A percentile compares a stretch with the other conserved stretches of the same genome.
Conservation (phyloP, 2,888 invertebrate genomes). For the Zeuzera pyrina region DNA sequence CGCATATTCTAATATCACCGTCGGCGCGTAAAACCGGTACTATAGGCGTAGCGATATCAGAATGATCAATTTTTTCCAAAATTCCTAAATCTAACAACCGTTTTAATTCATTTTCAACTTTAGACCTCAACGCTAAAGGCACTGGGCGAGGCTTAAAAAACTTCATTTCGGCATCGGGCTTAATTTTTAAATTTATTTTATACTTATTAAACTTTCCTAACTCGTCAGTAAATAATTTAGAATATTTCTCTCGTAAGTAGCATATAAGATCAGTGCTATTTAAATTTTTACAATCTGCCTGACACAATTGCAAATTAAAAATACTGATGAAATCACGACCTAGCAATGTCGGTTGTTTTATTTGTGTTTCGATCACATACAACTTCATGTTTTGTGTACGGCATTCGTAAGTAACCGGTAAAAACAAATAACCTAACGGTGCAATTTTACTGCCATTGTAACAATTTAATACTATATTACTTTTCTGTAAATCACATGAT, state of each 20-base stretch:
- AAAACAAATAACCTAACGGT: too few relatives aligned
- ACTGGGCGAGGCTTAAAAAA: slow-evolving; percentile 13
- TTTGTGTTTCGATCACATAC: slow-evolving; percentile 4
- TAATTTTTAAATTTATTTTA: slow-evolving; percentile 11
- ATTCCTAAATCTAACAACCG: slow-evolving; percentile 11
- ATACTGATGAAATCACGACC: slow-evolving; percentile 10
- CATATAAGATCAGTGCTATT: too few relatives aligned
- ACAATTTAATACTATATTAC: too few relatives aligned
- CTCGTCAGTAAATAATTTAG: slow-evolving; percentile 8
- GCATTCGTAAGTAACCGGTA: too few relatives aligned
- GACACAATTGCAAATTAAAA: slow-evolving; percentile 8
- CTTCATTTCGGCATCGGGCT: slow-evolving; percentile 6
- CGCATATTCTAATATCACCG: slow-evolving; percentile 10
- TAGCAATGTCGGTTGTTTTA: background rate
- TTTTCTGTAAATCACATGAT: too few relatives aligned
- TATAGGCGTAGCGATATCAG: slow-evolving; percentile 11
- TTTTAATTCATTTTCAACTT: slow-evolving; percentile 12
- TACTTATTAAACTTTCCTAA: slow-evolving; percentile 11
- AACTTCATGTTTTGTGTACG: slow-evolving; percentile 4
- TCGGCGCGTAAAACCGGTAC: slow-evolving; percentile 11
- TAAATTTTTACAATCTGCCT: slow-evolving; percentile 6
- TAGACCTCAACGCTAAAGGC: slow-evolving; percentile 11
- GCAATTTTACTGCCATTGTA: too few relatives aligned
- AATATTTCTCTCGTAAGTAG: slow-evolving; percentile 4
- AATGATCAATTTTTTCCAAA: slow-evolving; percentile 10